A percentile compares a stretch with the other conserved stretches of the same genome.
Conservation (phyloP, 2,797 vertebrate species). For the Crocodylus rhombifer region DNA sequence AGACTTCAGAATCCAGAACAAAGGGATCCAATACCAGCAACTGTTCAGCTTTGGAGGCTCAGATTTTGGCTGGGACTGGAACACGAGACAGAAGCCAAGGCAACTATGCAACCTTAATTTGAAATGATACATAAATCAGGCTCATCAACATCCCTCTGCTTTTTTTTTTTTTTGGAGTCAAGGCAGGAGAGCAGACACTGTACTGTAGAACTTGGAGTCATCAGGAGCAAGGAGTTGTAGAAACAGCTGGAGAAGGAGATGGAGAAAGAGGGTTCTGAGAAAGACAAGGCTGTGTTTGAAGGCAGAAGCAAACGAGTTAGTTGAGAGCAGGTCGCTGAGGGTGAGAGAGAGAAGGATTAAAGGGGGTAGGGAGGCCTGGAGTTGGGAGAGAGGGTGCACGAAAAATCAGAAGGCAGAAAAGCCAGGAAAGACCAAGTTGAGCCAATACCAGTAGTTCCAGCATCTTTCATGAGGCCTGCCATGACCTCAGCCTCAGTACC, state of each 20-base stretch:
- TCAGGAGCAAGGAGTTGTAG: neutral
- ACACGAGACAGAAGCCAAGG: neutral
- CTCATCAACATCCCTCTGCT: neutral
- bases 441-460: neutral
- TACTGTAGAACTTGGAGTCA: neutral
- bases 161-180: accelerated
- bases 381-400: neutral
- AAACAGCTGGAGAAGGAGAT: neutral
- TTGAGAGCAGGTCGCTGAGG: neutral
- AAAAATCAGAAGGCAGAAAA: neutral
- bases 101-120: neutral
- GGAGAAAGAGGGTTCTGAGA: neutral
- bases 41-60: neutral
- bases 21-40: neutral
- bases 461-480: neutral
- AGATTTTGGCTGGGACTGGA: neutral
- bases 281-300: neutral
- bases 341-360: neutral
- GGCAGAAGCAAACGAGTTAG: neutral
- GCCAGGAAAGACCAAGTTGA: neutral
- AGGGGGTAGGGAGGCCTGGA: slow-evolving; percentile 7
- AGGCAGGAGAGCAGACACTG: neutral
- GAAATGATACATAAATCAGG: neutral
- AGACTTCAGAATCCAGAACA: neutral
- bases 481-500: neutral